These are phyloP conservation scores for Helobdella robusta DNA, from an alignment of 2,888 invertebrate genomes.

Conservation along the genomic window DNA sequence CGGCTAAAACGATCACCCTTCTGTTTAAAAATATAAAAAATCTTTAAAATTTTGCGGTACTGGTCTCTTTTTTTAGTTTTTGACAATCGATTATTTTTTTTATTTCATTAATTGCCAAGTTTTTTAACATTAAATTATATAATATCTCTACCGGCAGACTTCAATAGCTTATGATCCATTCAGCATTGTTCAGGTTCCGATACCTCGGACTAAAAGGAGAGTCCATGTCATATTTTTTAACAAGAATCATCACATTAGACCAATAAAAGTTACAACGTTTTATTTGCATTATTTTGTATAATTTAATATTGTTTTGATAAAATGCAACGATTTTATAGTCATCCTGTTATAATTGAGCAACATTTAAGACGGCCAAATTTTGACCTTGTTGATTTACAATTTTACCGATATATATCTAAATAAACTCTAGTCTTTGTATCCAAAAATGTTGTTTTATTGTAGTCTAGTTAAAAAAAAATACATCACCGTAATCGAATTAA, in stretches of 20 bases:
- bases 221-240: conserved; percentile 49
- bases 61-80: too few species aligned
- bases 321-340: background rate
- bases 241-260: conserved; percentile 47
- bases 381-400: background rate
- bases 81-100: too few species aligned
- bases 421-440: background rate
- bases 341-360: background rate
- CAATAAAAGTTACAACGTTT: conserved; percentile 43
- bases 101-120: too few species aligned
- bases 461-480: too few species aligned
- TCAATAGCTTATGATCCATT: conserved; percentile 55
- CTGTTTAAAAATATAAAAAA: too few species aligned
- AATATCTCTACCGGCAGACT: conserved; percentile 41
- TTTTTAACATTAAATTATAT: too few species aligned
- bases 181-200: conserved; percentile 52
- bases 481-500: too few species aligned
- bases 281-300: background rate
- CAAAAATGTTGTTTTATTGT: too few species aligned
- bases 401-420: background rate
- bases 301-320: background rate
- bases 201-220: conserved; percentile 49
- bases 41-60: too few species aligned
- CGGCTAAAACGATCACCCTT: too few species aligned
- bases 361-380: too few species aligned